Percentiles rank a stretch among this genome's conserved stretches.
Evolutionary conservation across 2,113 vertebrate species (phyloP).

Genomic region (Ammodytes dubius): DNA sequence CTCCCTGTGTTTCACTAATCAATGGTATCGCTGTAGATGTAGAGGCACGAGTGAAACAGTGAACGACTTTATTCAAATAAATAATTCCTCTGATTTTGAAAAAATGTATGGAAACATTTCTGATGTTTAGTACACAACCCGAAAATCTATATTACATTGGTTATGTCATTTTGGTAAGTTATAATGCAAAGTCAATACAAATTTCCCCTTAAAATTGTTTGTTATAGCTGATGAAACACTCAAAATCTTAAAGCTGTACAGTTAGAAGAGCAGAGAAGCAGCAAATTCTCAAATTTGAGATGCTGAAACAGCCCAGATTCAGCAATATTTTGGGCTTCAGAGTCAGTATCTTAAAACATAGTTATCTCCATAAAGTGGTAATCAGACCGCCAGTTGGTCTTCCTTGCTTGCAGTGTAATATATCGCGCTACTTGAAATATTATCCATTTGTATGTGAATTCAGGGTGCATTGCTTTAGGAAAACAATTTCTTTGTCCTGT

Average conservation of each 20-base stretch:
- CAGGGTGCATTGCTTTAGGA: neutral
- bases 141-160: too few species aligned
- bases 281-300: neutral
- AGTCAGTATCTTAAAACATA: neutral
- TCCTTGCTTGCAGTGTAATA: too few species aligned
- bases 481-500: conserved; percentile 11
- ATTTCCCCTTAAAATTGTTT: neutral
- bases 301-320: neutral
- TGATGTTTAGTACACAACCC: too few species aligned
- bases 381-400: neutral
- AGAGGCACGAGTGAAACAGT: too few species aligned
- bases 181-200: too few species aligned
- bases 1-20: too few species aligned
- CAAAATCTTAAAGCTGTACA: neutral
- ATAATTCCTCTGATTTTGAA: too few species aligned
- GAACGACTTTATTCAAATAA: too few species aligned
- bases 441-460: neutral
- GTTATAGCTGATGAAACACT: neutral
- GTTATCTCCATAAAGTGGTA: neutral
- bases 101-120: too few species aligned
- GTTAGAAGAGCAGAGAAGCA: neutral
- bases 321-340: neutral
- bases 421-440: neutral
- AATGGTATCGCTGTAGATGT: too few species aligned
- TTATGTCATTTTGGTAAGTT: too few species aligned